phyloP scores from a whole-genome alignment of 2,888 invertebrate genomes.

The Luperina testacea region DNA sequence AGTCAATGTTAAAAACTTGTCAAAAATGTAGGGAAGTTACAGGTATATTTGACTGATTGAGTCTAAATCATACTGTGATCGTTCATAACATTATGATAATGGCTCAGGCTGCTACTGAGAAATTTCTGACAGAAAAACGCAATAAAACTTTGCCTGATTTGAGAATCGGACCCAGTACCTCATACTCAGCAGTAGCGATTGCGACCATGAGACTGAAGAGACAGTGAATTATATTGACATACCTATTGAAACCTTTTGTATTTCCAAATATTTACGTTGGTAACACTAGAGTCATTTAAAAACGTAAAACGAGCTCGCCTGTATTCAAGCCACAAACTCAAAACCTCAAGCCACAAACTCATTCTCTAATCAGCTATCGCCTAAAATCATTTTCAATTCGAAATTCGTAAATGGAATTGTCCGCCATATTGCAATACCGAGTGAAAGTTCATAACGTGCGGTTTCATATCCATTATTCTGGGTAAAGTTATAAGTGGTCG shows the following conservation, averaged over 20 bases:
- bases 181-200: neutral
- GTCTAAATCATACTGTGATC: no score
- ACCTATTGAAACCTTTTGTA: neutral
- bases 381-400: conserved; percentile 48
- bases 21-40: no score
- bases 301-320: neutral
- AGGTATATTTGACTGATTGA: no score
- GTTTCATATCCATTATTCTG: conserved; percentile 84
- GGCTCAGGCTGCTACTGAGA: no score
- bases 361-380: conserved; percentile 9
- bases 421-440: conserved; percentile 66
- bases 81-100: no score
- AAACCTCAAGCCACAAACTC: neutral
- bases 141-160: neutral
- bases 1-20: no score
- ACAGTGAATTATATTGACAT: neutral
- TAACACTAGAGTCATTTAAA: neutral
- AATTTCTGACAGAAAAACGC: neutral
- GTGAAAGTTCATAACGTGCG: conserved; percentile 78
- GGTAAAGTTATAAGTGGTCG: conserved; percentile 83
- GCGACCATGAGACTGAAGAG: neutral
- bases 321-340: neutral
- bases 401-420: conserved; percentile 64
- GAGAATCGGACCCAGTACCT: neutral
- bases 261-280: neutral